A percentile compares a stretch with the other conserved stretches of the same genome.
phyloP scores from a whole-genome alignment of 2,113 vertebrate genomes.

The Sceloporus tristichus region DNA sequence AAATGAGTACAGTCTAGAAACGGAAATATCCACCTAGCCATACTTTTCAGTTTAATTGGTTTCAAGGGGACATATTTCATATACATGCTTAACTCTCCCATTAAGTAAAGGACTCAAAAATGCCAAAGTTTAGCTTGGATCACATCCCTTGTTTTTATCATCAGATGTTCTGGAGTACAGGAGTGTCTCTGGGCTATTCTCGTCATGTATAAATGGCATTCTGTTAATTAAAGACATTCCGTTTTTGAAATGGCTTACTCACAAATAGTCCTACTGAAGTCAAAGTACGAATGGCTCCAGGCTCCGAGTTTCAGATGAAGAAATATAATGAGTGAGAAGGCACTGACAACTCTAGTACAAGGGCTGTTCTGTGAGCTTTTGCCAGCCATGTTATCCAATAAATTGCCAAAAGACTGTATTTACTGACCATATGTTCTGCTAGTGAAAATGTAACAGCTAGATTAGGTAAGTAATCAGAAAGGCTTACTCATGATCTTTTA shows the following conservation, averaged over 20 bases:
- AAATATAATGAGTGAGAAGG: constrained; percentile 44
- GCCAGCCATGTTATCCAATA: not conserved
- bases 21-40: not conserved
- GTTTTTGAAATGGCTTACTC: not conserved
- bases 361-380: constrained; percentile 28
- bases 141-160: constrained; percentile 12
- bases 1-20: not conserved
- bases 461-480: constrained; percentile 38
- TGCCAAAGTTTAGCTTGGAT: not conserved
- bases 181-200: constrained; percentile 25
- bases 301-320: constrained; percentile 17
- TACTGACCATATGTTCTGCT: constrained; percentile 39
- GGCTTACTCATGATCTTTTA: constrained; percentile 16
- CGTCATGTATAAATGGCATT: not conserved
- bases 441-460: constrained; percentile 2
- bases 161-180: not conserved
- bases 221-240: constrained; percentile 32
- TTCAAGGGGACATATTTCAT: not conserved
- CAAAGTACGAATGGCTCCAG: not conserved
- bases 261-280: not conserved
- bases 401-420: constrained; percentile 32
- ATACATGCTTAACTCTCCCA: not conserved
- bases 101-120: constrained; percentile 30
- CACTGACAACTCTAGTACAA: constrained; percentile 28
- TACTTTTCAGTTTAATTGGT: not conserved